A percentile compares a stretch with the other conserved stretches of the same genome.
Evolutionary conservation across 2,797 vertebrate genomes (phyloP).

Genomic region (Characodon lateralis): DNA sequence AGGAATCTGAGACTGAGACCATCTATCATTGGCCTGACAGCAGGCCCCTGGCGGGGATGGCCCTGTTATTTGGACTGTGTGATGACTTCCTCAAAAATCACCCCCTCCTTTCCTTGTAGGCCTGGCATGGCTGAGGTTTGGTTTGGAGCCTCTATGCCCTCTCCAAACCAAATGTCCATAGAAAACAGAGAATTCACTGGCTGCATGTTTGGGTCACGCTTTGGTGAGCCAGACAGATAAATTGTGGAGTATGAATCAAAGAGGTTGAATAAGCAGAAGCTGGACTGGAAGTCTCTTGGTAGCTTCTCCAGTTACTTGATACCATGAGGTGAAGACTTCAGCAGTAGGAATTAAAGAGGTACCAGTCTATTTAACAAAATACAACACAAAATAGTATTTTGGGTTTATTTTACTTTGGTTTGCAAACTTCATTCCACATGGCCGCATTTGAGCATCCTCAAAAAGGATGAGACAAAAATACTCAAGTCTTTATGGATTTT

Average conservation of each 20-base stretch:
- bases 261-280: slow-evolving; percentile 43
- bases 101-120: slow-evolving; percentile 69
- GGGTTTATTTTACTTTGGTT: slow-evolving; percentile 54
- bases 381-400: slow-evolving; percentile 54
- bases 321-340: slow-evolving; percentile 44
- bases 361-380: slow-evolving; percentile 35
- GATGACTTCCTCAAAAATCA: slow-evolving; percentile 78
- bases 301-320: slow-evolving; percentile 40
- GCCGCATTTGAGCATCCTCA: slow-evolving; percentile 44
- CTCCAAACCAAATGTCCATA: slow-evolving; percentile 66
- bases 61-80: slow-evolving; percentile 80
- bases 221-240: slow-evolving; percentile 76
- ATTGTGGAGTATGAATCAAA: slow-evolving; percentile 65
- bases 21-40: slow-evolving; percentile 81
- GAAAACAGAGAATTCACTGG: slow-evolving; percentile 68
- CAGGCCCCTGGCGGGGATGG: slow-evolving; percentile 75
- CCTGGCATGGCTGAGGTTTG: slow-evolving; percentile 79
- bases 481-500: slow-evolving; percentile 17
- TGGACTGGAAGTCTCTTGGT: slow-evolving; percentile 55
- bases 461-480: slow-evolving; percentile 45
- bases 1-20: slow-evolving; percentile 69
- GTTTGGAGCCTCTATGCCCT: slow-evolving; percentile 75
- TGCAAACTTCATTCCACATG: slow-evolving; percentile 27
- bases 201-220: slow-evolving; percentile 72
- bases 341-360: slow-evolving; percentile 43